Evolutionary conservation across 2,113 vertebrate genomes (phyloP), one percentile per base, ranked within the genome.

Genomic region (Galbula dea): DNA sequence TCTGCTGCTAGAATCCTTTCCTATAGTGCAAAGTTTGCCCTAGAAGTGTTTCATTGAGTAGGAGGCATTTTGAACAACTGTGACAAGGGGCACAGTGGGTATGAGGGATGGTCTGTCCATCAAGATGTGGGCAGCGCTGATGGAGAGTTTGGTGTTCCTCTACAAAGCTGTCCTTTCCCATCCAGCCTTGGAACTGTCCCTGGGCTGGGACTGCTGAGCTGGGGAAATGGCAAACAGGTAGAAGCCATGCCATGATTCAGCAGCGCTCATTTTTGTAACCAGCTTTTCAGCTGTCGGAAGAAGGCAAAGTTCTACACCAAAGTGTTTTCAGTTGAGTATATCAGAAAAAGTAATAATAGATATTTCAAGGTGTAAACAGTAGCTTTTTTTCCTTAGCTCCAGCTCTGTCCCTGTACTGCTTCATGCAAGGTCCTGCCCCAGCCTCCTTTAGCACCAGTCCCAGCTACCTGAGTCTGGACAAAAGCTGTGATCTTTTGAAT

Each of bases 141-240:
- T 55, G 39, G 32, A 52, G 55, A 37, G n/a, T 30, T 13, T 73
- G 71, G n/a, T 69, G 80, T 12, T 86, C 30, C 24, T 36, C 58
- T 61, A n/a, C 63, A 61, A 52, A 65, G 30, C 18, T 69, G 62
- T 29, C 54, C 16, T 23, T 54, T 83, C 59, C 75, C 29, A 52
- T 39, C 15, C 1, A 6, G 26, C 2, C 7, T 22, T 10, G 1
- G 32, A 34, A 22, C 26, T 37, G 20, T 15, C 0, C 0, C 80
- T 18, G 21, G 20, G 20, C 14, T 57, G 55, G 75, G 54, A 43
- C 29, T 51, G 52, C 62, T 3, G 1, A 30, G 63, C 75, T 68
- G 54, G 36, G 26, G n/a, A 37, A 85, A 37, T 5, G 41, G 59
- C 21, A 26, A 37, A 59, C 49, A 41, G 89, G 62, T 2, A 3